Evolutionary conservation across 2,113 vertebrate genomes (phyloP).

Genomic region (Leptobrachium leishanense): DNA sequence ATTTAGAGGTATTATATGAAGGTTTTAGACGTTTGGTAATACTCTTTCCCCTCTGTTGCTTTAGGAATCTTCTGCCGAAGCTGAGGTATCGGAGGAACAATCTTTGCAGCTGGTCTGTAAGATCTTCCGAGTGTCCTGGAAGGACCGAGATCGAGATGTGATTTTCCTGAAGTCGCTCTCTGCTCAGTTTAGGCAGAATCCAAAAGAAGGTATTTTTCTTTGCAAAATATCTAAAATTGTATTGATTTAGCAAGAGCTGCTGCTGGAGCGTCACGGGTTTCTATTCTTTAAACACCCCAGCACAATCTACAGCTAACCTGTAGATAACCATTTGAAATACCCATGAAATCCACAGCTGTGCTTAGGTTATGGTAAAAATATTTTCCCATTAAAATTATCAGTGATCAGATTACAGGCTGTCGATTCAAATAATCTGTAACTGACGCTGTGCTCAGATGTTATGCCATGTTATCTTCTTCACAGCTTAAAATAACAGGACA

Average conservation of each 20-base stretch:
- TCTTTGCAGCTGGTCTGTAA: constrained; percentile 97
- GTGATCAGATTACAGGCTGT: no score
- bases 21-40: background rate
- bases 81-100: constrained; percentile 93
- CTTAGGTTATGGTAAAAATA: no score
- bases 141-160: constrained; percentile 93
- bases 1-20: no score
- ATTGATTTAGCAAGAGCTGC: background rate
- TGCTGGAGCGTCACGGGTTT: background rate
- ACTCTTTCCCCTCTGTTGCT: background rate
- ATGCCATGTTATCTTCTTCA: no score
- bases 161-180: constrained; percentile 92
- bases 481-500: no score
- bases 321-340: no score
- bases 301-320: no score
- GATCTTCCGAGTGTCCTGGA: constrained; percentile 98
- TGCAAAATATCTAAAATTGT: background rate
- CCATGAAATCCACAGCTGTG: no score
- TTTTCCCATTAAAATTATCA: no score
- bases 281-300: no score
- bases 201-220: constrained; percentile 80
- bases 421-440: no score
- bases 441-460: no score
- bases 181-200: constrained; percentile 88
- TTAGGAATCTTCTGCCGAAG: constrained; percentile 83